Percentiles rank a stretch among this genome's conserved stretches.
Conservation (phyloP, 2,888 invertebrate species). For the Phlogophora meticulosa region DNA sequence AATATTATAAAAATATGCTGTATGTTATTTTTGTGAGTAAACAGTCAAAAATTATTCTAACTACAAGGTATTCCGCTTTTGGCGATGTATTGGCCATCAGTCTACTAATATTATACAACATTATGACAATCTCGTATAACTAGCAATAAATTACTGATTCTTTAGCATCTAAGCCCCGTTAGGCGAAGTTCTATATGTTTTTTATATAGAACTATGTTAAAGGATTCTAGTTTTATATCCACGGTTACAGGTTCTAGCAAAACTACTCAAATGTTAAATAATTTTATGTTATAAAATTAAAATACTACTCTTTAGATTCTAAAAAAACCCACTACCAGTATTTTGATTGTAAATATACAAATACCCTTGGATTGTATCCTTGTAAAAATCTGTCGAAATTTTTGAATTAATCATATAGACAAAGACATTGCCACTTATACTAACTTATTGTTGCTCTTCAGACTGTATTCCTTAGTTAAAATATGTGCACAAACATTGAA, state of each 20-base stretch:
- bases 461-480: slow-evolving; percentile 41
- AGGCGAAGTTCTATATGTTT: slow-evolving; percentile 85
- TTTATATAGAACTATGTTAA: slow-evolving; percentile 85
- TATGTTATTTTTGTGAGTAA: slow-evolving; percentile 74
- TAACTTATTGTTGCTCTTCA: slow-evolving; percentile 44
- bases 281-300: slow-evolving; percentile 82
- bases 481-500: slow-evolving; percentile 65
- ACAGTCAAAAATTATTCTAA: slow-evolving; percentile 80
- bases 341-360: slow-evolving; percentile 80
- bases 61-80: slow-evolving; percentile 77
- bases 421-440: slow-evolving; percentile 44
- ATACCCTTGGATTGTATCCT: slow-evolving; percentile 85
- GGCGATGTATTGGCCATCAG: slow-evolving; percentile 80
- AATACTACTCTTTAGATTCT: slow-evolving; percentile 82
- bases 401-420: slow-evolving; percentile 66
- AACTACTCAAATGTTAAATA: slow-evolving; percentile 84
- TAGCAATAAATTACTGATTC: slow-evolving; percentile 82
- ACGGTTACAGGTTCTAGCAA: slow-evolving; percentile 89
- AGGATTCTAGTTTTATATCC: slow-evolving; percentile 83
- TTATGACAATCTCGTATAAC: slow-evolving; percentile 77
- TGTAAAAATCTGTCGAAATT: slow-evolving; percentile 87
- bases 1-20: slow-evolving; percentile 78
- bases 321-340: slow-evolving; percentile 86
- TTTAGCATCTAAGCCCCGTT: slow-evolving; percentile 91
- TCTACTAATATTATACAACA: slow-evolving; percentile 80